Conservation (phyloP, 2,113 vertebrate genomes). For the Chitala chitala region DNA sequence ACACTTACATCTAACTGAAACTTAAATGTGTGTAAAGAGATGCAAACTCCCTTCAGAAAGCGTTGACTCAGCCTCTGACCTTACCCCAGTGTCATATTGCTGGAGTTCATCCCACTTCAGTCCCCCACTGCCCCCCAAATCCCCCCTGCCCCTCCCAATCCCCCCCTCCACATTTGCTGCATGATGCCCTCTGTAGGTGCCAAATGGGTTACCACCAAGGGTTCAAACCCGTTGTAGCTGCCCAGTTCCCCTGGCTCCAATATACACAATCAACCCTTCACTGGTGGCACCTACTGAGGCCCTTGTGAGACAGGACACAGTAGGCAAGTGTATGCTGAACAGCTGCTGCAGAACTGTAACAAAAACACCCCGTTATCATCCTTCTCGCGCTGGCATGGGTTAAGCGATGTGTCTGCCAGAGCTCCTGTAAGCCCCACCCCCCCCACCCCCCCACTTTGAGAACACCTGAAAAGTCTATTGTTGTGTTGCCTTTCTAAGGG, state of each 20-base stretch:
- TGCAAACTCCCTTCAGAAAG: neutral
- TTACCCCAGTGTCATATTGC: constrained; percentile 57
- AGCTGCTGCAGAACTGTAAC: constrained; percentile 28
- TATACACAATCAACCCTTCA: constrained; percentile 64
- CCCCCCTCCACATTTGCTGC: constrained; percentile 55
- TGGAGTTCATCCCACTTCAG: constrained; percentile 69
- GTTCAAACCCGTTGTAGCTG: constrained; percentile 54
- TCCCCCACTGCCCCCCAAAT: constrained; percentile 44
- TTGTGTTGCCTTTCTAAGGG: neutral
- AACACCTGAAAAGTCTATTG: constrained; percentile 14
- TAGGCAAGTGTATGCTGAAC: constrained; percentile 34
- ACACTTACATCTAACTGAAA: neutral
- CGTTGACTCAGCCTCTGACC: neutral
- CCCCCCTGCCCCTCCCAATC: constrained; percentile 29
- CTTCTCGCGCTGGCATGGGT: constrained; percentile 14
- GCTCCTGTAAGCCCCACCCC: constrained; percentile 1
- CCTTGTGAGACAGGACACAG: constrained; percentile 18
- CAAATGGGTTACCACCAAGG: constrained; percentile 1
- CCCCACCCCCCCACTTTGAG: neutral
- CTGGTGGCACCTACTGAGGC: constrained; percentile 50
- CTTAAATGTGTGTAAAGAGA: neutral
- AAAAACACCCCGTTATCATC: constrained; percentile 15
- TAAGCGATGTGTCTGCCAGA: neutral
- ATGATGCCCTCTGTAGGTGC: constrained; percentile 42
- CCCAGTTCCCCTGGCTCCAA: constrained; percentile 59